These are phyloP conservation scores for Drosophila trichaetosa DNA, from an alignment of 2,888 invertebrate genomes.

Conservation along the genomic window DNA sequence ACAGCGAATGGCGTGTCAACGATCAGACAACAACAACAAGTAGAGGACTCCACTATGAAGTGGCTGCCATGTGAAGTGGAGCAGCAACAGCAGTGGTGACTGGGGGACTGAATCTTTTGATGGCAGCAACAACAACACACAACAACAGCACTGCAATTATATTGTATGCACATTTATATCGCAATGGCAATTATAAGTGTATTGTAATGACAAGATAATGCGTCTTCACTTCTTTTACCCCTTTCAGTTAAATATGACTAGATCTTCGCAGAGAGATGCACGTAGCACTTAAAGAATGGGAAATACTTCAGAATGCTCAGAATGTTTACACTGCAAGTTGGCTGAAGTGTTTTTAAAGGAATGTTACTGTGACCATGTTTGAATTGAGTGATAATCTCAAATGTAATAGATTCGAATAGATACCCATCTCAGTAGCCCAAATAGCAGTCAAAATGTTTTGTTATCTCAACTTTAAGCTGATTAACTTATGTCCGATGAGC, in stretches of 20 bases:
- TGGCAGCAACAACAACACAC: constrained; percentile 6
- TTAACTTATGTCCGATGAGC: background rate
- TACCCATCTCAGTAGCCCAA: background rate
- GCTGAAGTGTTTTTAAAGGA: background rate
- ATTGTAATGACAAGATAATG: constrained; percentile 46
- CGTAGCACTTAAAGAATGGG: constrained; percentile 1
- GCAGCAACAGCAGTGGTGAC: constrained; percentile 19
- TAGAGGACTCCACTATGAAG: constrained; percentile 15
- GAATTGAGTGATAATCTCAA: background rate
- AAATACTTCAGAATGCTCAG: background rate
- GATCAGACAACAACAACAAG: constrained; percentile 31
- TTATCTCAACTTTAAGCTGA: background rate
- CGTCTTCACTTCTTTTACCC: constrained; percentile 11
- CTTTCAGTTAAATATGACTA: background rate
- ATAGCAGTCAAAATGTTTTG: background rate
- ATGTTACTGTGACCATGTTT: background rate
- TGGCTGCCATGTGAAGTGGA: constrained; percentile 50
- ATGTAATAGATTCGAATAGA: background rate
- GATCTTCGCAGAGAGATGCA: background rate
- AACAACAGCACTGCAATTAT: constrained; percentile 35
- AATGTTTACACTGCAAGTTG: background rate
- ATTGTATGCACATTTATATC: constrained; percentile 19
- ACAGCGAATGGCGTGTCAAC: constrained; percentile 51
- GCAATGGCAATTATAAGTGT: constrained; percentile 29
- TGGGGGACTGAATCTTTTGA: constrained; percentile 2